phyloP scores from a whole-genome alignment of 2,888 invertebrate species.

The Rhingia campestris region DNA sequence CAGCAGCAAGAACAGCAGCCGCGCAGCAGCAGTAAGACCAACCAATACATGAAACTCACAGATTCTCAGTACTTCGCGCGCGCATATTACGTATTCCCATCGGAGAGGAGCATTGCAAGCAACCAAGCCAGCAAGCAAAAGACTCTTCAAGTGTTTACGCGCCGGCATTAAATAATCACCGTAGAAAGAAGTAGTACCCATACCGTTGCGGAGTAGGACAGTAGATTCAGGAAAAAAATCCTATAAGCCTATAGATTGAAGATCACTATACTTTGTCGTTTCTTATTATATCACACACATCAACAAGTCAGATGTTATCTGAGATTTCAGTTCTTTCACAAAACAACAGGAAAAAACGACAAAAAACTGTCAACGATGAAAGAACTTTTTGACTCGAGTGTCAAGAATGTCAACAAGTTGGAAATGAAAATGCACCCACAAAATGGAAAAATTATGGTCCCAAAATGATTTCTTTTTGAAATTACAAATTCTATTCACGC shows the following conservation, averaged over 20 bases:
- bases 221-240: constrained; percentile 39
- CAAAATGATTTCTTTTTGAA: constrained; percentile 35
- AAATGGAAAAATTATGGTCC: constrained; percentile 19
- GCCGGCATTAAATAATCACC: constrained; percentile 69
- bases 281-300: constrained; percentile 67
- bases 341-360: neutral
- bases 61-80: constrained; percentile 66
- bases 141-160: constrained; percentile 68
- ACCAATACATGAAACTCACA: constrained; percentile 50
- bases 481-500: constrained; percentile 71
- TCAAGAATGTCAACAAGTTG: constrained; percentile 68
- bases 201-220: constrained; percentile 27
- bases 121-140: constrained; percentile 46
- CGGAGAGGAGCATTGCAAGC: constrained; percentile 49
- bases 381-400: constrained; percentile 59
- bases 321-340: constrained; percentile 36
- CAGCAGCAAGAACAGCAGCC: constrained; percentile 35
- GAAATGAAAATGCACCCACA: constrained; percentile 69
- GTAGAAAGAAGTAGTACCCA: constrained; percentile 45
- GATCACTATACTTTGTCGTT: constrained; percentile 37
- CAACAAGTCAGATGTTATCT: constrained; percentile 67
- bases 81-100: constrained; percentile 73
- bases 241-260: constrained; percentile 46
- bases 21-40: constrained; percentile 29
- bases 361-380: constrained; percentile 52